Percentiles rank a stretch among this genome's conserved stretches.
These are phyloP conservation scores for Geotrypetes seraphini DNA, from an alignment of 2,797 vertebrate genomes.

Conservation along the genomic window DNA sequence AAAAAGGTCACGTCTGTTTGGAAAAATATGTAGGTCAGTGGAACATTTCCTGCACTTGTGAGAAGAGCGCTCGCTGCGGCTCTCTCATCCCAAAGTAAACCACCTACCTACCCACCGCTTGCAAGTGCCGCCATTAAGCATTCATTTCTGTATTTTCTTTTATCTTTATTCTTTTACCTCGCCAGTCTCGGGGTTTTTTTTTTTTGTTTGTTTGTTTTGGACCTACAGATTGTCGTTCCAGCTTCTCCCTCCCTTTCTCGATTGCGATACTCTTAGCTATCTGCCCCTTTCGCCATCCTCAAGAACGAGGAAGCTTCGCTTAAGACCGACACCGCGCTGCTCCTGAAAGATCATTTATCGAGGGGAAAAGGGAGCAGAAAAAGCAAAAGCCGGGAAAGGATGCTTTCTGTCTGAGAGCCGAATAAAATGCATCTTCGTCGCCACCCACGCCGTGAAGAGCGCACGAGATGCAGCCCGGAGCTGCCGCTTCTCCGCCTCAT, in stretches of 20 bases:
- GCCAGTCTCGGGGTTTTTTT: too few species aligned
- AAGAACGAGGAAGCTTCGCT: too few species aligned
- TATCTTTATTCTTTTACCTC: conserved; percentile 32
- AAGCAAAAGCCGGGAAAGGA: too few species aligned
- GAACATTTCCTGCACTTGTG: conserved; percentile 63
- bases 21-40: conserved; percentile 74
- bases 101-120: not conserved
- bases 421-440: not conserved
- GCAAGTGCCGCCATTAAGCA: not conserved
- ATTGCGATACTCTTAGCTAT: too few species aligned
- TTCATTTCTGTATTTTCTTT: not conserved
- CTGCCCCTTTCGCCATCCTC: not conserved
- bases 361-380: too few species aligned
- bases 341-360: too few species aligned
- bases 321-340: too few species aligned
- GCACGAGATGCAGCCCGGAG: not conserved
- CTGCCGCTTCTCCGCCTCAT: not conserved
- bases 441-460: not conserved
- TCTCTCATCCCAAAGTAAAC: not conserved
- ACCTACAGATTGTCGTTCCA: too few species aligned
- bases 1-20: conserved; percentile 69
- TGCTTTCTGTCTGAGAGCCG: too few species aligned
- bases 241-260: too few species aligned
- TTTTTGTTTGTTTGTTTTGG: too few species aligned
- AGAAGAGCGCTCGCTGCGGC: conserved; percentile 26